A percentile compares a stretch with the other conserved stretches of the same genome.
Conservation (phyloP, 2,888 invertebrate genomes). For the Latheticus oryzae region DNA sequence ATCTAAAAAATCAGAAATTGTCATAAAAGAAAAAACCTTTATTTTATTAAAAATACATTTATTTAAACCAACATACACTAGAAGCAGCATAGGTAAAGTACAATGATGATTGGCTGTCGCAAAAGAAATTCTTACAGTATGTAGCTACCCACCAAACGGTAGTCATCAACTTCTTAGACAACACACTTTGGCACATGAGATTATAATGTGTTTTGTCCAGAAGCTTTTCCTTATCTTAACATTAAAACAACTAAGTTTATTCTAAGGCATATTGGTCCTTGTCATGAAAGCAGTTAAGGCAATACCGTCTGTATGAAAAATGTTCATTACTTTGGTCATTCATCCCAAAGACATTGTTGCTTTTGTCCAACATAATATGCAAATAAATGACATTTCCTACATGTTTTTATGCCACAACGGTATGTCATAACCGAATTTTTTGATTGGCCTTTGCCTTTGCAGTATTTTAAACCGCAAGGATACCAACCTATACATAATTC, state of each 20-base stretch:
- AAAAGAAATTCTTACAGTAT: constrained; percentile 39
- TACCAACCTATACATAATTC: constrained; percentile 96
- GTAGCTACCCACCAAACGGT: constrained; percentile 10
- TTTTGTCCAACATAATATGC: constrained; percentile 87
- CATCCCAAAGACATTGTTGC: constrained; percentile 84
- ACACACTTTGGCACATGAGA: constrained; percentile 36
- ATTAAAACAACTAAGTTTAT: constrained; percentile 35
- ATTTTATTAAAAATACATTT: constrained; percentile 50
- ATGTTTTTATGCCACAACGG: constrained; percentile 96
- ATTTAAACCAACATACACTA: constrained; percentile 45
- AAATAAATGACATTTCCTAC: constrained; percentile 89
- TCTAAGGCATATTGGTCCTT: constrained; percentile 65
- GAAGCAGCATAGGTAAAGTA: constrained; percentile 46
- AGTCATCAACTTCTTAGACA: constrained; percentile 16
- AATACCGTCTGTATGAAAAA: constrained; percentile 38
- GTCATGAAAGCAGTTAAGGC: constrained; percentile 55
- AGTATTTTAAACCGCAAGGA: constrained; percentile 95
- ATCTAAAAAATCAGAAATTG: neutral
- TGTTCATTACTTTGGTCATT: constrained; percentile 58
- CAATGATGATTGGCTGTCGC: constrained; percentile 50
- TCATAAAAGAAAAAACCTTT: constrained; percentile 12
- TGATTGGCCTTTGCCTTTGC: constrained; percentile 71
- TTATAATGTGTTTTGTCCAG: constrained; percentile 25
- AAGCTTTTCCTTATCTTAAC: constrained; percentile 8
- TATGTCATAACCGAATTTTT: constrained; percentile 77